These are phyloP conservation scores for Pyrocephalus nanus DNA, from an alignment of 2,797 vertebrate genomes.

Conservation along the genomic window DNA sequence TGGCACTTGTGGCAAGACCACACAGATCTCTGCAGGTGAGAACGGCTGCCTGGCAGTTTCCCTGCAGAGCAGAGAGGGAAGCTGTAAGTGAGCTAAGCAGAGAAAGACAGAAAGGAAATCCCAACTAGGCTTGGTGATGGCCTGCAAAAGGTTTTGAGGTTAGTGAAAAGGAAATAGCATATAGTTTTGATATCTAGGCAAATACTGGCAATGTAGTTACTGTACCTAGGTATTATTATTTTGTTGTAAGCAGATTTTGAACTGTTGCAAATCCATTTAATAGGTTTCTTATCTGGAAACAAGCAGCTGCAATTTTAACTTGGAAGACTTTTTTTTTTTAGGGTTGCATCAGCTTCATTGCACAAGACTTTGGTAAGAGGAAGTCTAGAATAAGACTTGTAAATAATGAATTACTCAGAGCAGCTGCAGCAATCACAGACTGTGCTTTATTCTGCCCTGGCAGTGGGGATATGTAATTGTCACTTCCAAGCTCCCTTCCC, in stretches of 20 bases:
- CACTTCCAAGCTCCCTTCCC: background rate
- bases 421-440: background rate
- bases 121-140: background rate
- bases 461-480: background rate
- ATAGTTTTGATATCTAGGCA: background rate
- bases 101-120: background rate
- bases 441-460: background rate
- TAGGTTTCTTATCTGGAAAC: background rate
- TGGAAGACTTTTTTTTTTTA: background rate
- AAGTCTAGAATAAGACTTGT: background rate
- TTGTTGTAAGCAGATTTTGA: background rate
- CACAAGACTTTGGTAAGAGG: background rate
- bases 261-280: background rate
- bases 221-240: background rate
- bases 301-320: background rate
- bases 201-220: background rate
- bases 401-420: slow-evolving; percentile 3
- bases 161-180: background rate
- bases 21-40: background rate
- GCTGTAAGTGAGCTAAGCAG: background rate
- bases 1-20: background rate
- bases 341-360: background rate
- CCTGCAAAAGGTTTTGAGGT: background rate
- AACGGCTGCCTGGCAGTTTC: background rate
- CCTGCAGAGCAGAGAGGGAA: background rate